A percentile compares a stretch with the other conserved stretches of the same genome.
Evolutionary conservation across 37 sponge, comb jelly and placozoan species (phyloP).

Genomic region (Halisarca cf. caerulea): DNA sequence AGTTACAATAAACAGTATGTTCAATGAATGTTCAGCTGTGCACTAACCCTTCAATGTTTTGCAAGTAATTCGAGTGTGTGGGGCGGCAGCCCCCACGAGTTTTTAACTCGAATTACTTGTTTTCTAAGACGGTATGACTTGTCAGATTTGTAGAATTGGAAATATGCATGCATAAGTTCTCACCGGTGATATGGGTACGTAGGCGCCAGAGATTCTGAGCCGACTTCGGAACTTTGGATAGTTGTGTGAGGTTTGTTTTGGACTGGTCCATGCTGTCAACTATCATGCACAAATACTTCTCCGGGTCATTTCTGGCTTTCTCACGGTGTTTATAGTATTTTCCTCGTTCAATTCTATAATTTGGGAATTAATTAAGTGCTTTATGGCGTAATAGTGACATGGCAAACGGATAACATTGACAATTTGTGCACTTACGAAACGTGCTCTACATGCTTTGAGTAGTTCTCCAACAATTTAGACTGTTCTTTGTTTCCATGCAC

Average conservation of each 20-base stretch:
- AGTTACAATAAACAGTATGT: too few relatives aligned
- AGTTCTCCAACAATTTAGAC: slow-evolving; percentile 3
- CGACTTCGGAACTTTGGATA: slow-evolving; percentile 3
- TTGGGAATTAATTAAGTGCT: too few relatives aligned
- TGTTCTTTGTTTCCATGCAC: slow-evolving; percentile 18
- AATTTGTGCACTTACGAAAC: slow-evolving; percentile 44
- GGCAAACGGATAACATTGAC: too few relatives aligned
- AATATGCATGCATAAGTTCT: neutral
- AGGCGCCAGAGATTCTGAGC: slow-evolving; percentile 43
- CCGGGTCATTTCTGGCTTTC: slow-evolving; percentile 48
- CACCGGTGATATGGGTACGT: slow-evolving; percentile 63
- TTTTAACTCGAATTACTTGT: too few relatives aligned
- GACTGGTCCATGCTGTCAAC: slow-evolving; percentile 72
- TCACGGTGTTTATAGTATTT: slow-evolving; percentile 59
- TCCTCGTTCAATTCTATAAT: slow-evolving; percentile 34
- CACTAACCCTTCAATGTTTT: too few relatives aligned
- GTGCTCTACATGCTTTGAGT: slow-evolving; percentile 35
- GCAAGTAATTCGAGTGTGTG: too few relatives aligned
- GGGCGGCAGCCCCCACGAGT: too few relatives aligned
- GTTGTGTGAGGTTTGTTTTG: slow-evolving; percentile 53
- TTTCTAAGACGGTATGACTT: too few relatives aligned
- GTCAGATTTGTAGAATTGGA: too few relatives aligned
- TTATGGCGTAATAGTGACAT: too few relatives aligned
- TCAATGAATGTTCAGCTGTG: too few relatives aligned
- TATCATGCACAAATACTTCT: slow-evolving; percentile 54